These are phyloP conservation scores for Ophion slaviceki DNA, from an alignment of 2,888 invertebrate genomes.

Conservation along the genomic window DNA sequence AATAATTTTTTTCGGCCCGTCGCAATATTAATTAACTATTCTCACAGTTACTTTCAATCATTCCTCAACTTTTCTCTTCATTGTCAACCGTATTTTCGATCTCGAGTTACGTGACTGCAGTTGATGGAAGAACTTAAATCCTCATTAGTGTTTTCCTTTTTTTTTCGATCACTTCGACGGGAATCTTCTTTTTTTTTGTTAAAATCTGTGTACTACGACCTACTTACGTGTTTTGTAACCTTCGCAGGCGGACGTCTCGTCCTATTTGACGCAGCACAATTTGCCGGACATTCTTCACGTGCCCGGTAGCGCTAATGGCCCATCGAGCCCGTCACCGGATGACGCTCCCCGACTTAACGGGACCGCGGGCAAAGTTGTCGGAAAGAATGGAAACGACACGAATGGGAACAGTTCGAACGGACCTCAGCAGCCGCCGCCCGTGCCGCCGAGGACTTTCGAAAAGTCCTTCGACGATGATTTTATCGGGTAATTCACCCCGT, in stretches of 20 bases:
- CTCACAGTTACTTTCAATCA: too few relatives aligned
- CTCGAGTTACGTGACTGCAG: too few relatives aligned
- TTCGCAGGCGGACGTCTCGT: slow-evolving; percentile 83
- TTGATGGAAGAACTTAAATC: too few relatives aligned
- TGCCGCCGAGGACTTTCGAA: slow-evolving; percentile 81
- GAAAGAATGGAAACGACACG: slow-evolving; percentile 74
- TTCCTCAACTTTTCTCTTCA: background rate
- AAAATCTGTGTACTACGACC: background rate
- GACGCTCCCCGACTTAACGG: slow-evolving; percentile 79
- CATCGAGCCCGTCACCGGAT: slow-evolving; percentile 47
- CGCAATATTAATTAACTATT: too few relatives aligned
- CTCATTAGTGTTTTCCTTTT: background rate
- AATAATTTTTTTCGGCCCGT: too few relatives aligned
- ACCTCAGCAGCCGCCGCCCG: slow-evolving; percentile 79
- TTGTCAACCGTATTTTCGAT: too few relatives aligned
- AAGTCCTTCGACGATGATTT: slow-evolving; percentile 82
- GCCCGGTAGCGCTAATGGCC: slow-evolving; percentile 69
- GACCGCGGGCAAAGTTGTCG: slow-evolving; percentile 70
- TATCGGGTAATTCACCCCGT: slow-evolving; percentile 72
- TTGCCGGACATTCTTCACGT: slow-evolving; percentile 84
- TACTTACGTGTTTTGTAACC: background rate
- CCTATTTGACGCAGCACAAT: slow-evolving; percentile 84
- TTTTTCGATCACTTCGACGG: background rate
- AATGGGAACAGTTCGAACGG: slow-evolving; percentile 82
- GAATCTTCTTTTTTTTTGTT: slow-evolving; percentile 5